Conservation (phyloP, 1,140 invertebrate genomes). For the Lasaia peninsularis region DNA sequence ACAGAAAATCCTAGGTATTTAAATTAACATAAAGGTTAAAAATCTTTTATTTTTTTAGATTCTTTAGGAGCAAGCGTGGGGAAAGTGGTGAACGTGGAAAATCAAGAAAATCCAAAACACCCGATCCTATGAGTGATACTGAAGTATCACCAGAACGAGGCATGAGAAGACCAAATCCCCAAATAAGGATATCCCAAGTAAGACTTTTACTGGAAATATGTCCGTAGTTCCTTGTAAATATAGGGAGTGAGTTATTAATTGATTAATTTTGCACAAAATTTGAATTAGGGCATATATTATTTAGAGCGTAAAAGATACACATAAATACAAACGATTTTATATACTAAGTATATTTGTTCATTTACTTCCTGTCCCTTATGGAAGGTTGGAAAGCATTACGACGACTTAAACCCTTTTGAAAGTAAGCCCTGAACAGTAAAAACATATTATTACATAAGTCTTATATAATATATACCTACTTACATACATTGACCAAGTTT, state of each 20-base stretch:
- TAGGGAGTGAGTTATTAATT: neutral
- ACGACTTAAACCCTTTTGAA: too few species aligned
- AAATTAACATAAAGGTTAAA: too few species aligned
- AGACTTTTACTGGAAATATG: slow-evolving; percentile 1
- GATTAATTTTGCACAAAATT: neutral
- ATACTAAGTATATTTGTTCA: too few species aligned
- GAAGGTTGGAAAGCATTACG: too few species aligned
- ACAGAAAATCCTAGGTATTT: too few species aligned
- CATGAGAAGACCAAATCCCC: slow-evolving; percentile 63
- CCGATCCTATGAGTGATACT: slow-evolving; percentile 79
- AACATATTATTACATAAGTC: too few species aligned
- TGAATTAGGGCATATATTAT: too few species aligned
- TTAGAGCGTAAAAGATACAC: neutral
- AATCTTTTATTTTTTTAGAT: slow-evolving; percentile 72
- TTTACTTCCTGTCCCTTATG: too few species aligned
- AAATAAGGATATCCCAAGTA: slow-evolving; percentile 80
- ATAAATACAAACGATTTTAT: too few species aligned
- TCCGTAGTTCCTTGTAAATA: slow-evolving; percentile 5
- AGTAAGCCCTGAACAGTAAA: too few species aligned
- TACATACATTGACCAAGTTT: too few species aligned
- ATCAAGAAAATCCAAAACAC: slow-evolving; percentile 82
- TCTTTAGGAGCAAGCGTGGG: slow-evolving; percentile 87
- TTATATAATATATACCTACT: too few species aligned
- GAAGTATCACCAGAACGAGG: slow-evolving; percentile 75
- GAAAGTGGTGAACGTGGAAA: slow-evolving; percentile 80